phyloP scores from a whole-genome alignment of 2,797 vertebrate species.

The Hoplostethus atlanticus region DNA sequence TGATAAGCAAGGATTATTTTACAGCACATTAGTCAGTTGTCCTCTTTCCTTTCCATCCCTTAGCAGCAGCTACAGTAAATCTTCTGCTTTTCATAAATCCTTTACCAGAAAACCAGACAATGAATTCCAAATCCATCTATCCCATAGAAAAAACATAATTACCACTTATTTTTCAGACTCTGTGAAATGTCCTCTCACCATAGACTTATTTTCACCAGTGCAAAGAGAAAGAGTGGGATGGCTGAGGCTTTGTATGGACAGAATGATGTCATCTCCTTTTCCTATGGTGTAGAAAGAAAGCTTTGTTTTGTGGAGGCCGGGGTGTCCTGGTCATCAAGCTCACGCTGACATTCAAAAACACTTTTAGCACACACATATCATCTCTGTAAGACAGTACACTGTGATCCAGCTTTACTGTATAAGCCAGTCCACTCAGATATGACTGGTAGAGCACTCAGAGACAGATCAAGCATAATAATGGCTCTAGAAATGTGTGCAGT shows the following conservation, averaged over 20 bases:
- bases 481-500: conserved; percentile 1
- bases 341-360: conserved; percentile 77
- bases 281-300: conserved; percentile 83
- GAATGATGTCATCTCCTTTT: conserved; percentile 84
- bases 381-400: conserved; percentile 32
- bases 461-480: neutral
- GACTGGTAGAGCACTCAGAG: neutral
- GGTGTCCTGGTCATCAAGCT: conserved; percentile 62
- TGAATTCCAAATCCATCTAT: conserved; percentile 10
- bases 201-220: conserved; percentile 27
- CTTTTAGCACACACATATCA: conserved; percentile 59
- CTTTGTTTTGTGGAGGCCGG: conserved; percentile 78
- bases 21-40: neutral
- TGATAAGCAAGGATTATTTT: too few species aligned
- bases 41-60: neutral
- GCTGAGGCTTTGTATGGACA: conserved; percentile 76
- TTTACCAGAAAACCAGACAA: neutral
- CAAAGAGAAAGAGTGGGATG: conserved; percentile 70
- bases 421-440: conserved; percentile 38
- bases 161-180: conserved; percentile 53
- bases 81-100: neutral
- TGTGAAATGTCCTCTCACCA: conserved; percentile 60
- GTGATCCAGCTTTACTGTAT: conserved; percentile 7
- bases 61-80: neutral
- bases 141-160: conserved; percentile 43